Percentiles rank a stretch among this genome's conserved stretches.
Conservation (phyloP, 2,888 invertebrate species). For the Sepioteuthis lessoniana region DNA sequence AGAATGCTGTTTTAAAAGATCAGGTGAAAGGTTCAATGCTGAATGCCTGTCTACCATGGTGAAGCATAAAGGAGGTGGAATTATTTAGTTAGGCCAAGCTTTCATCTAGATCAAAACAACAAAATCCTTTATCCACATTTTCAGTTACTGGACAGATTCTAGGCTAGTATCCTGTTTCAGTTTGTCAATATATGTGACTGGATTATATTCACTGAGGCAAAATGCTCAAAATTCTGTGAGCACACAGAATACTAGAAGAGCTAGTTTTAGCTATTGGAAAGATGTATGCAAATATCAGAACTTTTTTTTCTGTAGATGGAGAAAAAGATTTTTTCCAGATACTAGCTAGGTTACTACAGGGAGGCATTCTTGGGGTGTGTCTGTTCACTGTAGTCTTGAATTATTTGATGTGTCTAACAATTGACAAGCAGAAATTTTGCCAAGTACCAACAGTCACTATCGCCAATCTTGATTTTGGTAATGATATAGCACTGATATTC, state of each 20-base stretch:
- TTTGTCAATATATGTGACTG: no score
- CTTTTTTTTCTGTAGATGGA: not conserved
- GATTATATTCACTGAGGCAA: no score
- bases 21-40: no score
- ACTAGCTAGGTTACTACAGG: not conserved
- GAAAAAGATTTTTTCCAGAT: not conserved
- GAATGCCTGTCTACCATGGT: no score
- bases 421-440: not conserved
- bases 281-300: not conserved
- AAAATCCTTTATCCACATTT: no score
- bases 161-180: no score
- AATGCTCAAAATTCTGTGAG: not conserved
- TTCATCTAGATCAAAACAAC: no score
- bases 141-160: no score
- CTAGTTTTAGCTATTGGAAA: not conserved
- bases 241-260: not conserved
- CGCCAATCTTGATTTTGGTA: not conserved
- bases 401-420: not conserved
- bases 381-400: not conserved
- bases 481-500: not conserved
- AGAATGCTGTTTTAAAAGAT: no score
- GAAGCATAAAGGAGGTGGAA: no score
- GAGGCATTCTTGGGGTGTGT: not conserved
- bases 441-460: not conserved
- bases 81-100: no score